These are phyloP conservation scores for Cremastinae sp. DNA, from an alignment of 2,888 invertebrate genomes.

Conservation along the genomic window DNA sequence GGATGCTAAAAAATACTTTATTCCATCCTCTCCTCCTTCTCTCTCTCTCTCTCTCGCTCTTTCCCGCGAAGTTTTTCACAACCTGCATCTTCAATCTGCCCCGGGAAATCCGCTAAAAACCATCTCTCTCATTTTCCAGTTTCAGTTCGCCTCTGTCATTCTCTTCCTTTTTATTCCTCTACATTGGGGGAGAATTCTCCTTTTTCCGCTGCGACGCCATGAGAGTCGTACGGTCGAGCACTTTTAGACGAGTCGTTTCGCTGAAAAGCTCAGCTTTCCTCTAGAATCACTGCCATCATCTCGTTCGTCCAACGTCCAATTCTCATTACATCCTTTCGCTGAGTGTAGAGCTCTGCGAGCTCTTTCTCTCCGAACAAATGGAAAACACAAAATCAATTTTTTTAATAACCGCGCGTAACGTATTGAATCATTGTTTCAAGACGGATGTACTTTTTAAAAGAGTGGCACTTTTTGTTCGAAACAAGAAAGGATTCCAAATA, in stretches of 20 bases:
- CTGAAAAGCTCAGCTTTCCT: slow-evolving; percentile 26
- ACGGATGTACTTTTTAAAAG: too few species aligned
- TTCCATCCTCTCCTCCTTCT: slow-evolving; percentile 7
- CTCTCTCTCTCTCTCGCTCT: slow-evolving; percentile 43
- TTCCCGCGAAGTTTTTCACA: slow-evolving; percentile 55
- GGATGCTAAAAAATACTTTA: too few species aligned
- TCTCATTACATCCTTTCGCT: slow-evolving; percentile 1
- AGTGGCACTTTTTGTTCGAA: too few species aligned
- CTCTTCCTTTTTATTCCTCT: slow-evolving; percentile 7
- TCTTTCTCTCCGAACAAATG: background rate
- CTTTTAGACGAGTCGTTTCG: slow-evolving; percentile 12
- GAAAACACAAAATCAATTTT: too few species aligned
- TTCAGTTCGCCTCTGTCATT: background rate
- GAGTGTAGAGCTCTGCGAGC: background rate
- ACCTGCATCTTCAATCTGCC: slow-evolving; percentile 63
- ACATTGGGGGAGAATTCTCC: slow-evolving; percentile 17
- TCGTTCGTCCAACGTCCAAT: slow-evolving; percentile 21
- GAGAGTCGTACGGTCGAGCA: slow-evolving; percentile 17
- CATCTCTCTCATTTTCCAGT: slow-evolving; percentile 41
- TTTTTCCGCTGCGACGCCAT: slow-evolving; percentile 38
- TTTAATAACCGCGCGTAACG: too few species aligned
- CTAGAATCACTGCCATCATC: slow-evolving; percentile 24
- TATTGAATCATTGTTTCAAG: too few species aligned
- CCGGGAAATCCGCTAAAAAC: slow-evolving; percentile 57
- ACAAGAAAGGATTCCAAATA: too few species aligned